These are phyloP conservation scores for Struthio camelus DNA, from an alignment of 2,113 vertebrate genomes.

Conservation along the genomic window DNA sequence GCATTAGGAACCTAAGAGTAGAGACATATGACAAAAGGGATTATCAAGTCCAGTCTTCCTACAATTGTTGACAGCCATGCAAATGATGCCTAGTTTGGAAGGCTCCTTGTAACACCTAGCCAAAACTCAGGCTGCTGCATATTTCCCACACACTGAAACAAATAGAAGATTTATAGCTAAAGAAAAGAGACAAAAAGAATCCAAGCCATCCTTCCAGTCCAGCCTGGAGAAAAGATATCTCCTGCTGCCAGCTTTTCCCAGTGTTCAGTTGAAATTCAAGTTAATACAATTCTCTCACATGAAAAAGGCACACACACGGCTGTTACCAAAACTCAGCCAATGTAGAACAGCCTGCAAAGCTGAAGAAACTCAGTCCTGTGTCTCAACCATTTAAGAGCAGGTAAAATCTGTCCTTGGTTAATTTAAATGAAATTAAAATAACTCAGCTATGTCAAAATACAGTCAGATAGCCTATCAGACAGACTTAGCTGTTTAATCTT, in stretches of 20 bases:
- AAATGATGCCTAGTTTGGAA: not conserved
- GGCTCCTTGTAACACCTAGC: not conserved
- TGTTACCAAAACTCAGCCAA: not conserved
- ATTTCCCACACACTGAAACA: not conserved
- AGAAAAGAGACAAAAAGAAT: not conserved
- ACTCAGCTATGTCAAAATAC: not conserved
- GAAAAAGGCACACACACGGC: not conserved
- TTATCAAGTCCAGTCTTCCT: not conserved
- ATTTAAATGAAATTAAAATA: not conserved
- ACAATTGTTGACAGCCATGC: not conserved
- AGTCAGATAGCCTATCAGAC: not conserved
- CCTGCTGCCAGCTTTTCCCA: not conserved
- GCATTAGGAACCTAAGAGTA: rapidly evolving
- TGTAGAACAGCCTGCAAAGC: not conserved
- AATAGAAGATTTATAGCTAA: not conserved
- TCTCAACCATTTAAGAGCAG: not conserved
- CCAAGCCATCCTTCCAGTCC: not conserved
- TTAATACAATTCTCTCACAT: not conserved
- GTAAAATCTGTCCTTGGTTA: not conserved
- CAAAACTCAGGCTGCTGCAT: not conserved
- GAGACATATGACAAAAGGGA: not conserved
- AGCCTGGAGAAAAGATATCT: not conserved
- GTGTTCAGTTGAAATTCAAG: not conserved
- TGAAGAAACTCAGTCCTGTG: not conserved
- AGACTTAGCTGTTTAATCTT: not conserved